A percentile compares a stretch with the other conserved stretches of the same genome.
Evolutionary conservation across 1,140 invertebrate genomes (phyloP).

Genomic region (Meloidogyne hapla): DNA sequence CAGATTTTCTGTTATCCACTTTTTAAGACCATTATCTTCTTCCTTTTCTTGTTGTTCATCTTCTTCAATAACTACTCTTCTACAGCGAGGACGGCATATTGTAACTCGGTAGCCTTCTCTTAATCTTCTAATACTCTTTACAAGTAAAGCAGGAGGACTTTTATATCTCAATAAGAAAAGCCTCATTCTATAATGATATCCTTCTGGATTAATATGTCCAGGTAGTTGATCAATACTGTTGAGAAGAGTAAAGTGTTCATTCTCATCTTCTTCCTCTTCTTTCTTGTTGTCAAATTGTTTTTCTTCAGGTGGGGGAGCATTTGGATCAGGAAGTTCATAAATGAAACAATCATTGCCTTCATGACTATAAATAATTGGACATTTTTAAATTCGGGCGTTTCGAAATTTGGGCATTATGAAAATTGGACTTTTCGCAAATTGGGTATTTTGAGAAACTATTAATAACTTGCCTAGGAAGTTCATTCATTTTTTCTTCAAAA

Average conservation of each 20-base stretch:
- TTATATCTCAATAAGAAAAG: constrained; percentile 62
- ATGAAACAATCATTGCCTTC: constrained; percentile 63
- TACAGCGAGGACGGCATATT: constrained; percentile 61
- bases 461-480: neutral
- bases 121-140: constrained; percentile 60
- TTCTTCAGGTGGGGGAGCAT: constrained; percentile 16
- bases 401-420: neutral
- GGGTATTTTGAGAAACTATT: no score
- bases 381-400: constrained; percentile 2
- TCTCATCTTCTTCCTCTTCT: constrained; percentile 14
- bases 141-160: constrained; percentile 58
- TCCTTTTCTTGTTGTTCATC: constrained; percentile 5
- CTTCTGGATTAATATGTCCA: constrained; percentile 50
- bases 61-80: constrained; percentile 18
- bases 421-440: neutral
- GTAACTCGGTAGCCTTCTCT: constrained; percentile 63
- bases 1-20: neutral
- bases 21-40: constrained; percentile 13
- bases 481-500: neutral
- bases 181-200: constrained; percentile 51
- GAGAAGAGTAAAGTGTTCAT: constrained; percentile 48
- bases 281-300: constrained; percentile 25
- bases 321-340: constrained; percentile 60
- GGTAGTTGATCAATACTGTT: constrained; percentile 57
- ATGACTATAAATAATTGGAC: constrained; percentile 29